Evolutionary conservation across 1,140 invertebrate species (phyloP).

Genomic region (Cecropterus lyciades): DNA sequence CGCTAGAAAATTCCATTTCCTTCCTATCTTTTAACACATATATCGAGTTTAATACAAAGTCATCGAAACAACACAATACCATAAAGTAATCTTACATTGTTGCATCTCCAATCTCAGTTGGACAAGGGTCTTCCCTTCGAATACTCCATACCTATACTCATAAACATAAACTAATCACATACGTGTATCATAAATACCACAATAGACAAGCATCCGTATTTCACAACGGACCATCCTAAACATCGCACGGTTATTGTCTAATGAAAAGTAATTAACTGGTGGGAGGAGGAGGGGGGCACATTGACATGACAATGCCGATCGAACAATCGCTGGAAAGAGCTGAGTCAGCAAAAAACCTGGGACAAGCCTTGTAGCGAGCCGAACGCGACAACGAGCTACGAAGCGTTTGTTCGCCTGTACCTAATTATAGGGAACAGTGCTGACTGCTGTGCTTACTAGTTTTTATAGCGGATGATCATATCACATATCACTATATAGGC

Average conservation of each 20-base stretch:
- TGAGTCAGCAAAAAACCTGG: constrained; percentile 74
- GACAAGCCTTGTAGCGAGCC: constrained; percentile 63
- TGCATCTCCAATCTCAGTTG: no score
- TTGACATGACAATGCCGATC: constrained; percentile 78
- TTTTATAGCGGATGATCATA: no score
- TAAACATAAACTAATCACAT: background rate
- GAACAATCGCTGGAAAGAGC: constrained; percentile 78
- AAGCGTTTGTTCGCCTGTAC: constrained; percentile 12
- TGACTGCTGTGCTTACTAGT: background rate
- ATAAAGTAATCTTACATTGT: no score
- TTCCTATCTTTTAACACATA: no score
- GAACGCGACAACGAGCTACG: constrained; percentile 38
- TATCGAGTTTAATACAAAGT: no score
- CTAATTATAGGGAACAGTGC: background rate
- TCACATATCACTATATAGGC: no score
- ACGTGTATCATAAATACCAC: constrained; percentile 21
- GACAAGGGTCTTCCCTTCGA: no score
- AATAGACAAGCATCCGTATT: constrained; percentile 39
- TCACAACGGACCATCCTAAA: constrained; percentile 49
- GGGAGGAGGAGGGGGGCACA: constrained; percentile 46
- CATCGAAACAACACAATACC: no score
- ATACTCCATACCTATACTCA: no score
- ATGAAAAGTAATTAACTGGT: constrained; percentile 82
- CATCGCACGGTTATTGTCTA: constrained; percentile 70
- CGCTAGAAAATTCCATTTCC: no score